Evolutionary conservation across 1,140 invertebrate genomes (phyloP), one percentile per base, ranked within the genome.

Genomic region (Akabosia matsudoensis): DNA sequence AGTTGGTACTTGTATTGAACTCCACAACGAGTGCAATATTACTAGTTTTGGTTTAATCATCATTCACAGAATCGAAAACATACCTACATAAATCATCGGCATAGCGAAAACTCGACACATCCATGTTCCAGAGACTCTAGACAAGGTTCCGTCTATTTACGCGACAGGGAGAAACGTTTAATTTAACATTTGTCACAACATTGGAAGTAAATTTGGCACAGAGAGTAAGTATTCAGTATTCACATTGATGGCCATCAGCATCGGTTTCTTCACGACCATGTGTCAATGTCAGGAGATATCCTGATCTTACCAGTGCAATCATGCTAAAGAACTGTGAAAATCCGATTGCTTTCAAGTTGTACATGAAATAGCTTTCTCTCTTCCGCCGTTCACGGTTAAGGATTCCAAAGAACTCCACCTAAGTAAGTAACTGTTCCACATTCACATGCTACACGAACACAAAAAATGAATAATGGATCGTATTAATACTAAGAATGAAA

Each of bases 321-420:
- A 72, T 18, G 3, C 33, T 22, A 24, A 78, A 18, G 34, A 79
- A 78, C 67, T 81, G 80, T 73, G 79, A 64, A 30, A 81, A 79
- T 24, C 80, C 80, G 3, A 79, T 73, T 28, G 76, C 33, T 33
- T n/a, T 54, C 7, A 64, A 81, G 26, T 34, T 56, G 33, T 18
- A 7, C 73, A 78, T 75, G 7, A 33, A 56, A 31, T 64, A 75
- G 14, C 54, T 34, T 31, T 77, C 74, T 30, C 78, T 83, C 71
- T 76, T 77, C 74, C n/a, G n/a, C n/a, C 91, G 87, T 70, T 86
- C 83, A 37, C 87, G 85, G 45, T 92, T 92, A 70, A 95, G 87
- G 31, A 96, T 92, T 85, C 96, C 94, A 83, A 96, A 95, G 88
- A 96, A 96, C 0, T 95, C 92, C 37, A 96, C 93, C 83, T 95